A percentile compares a stretch with the other conserved stretches of the same genome.
Evolutionary conservation across 2,888 invertebrate species (phyloP).

Genomic region (Phortica okadai): DNA sequence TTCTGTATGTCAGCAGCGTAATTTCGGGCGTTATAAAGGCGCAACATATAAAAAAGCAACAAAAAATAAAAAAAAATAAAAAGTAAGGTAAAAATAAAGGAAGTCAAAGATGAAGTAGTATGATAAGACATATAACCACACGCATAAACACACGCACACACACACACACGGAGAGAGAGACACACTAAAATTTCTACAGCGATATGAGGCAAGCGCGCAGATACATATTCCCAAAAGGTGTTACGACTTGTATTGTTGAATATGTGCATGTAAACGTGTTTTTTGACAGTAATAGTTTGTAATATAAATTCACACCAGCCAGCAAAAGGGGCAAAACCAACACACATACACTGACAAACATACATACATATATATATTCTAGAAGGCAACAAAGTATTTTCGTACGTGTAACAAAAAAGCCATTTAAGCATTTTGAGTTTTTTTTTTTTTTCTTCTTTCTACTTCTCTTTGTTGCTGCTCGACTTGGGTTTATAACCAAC

Average conservation of each 20-base stretch:
- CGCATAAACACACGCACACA: background rate
- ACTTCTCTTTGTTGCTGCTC: background rate
- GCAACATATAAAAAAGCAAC: background rate
- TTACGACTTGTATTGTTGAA: constrained; percentile 18
- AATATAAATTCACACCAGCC: constrained; percentile 68
- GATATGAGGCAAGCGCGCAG: background rate
- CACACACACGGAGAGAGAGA: background rate
- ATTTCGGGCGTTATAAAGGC: background rate
- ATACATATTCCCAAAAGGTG: constrained; percentile 22
- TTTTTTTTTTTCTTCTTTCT: background rate
- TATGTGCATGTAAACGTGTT: constrained; percentile 58
- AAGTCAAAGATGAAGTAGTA: constrained; percentile 17
- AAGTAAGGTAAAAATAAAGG: background rate
- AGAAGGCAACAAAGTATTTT: constrained; percentile 67
- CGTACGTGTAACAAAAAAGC: constrained; percentile 71
- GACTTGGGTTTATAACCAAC: constrained; percentile 1
- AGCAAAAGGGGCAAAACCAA: constrained; percentile 55
- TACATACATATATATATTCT: constrained; percentile 2
- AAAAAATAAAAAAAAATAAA: background rate
- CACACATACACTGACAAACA: constrained; percentile 42
- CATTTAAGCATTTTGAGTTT: constrained; percentile 69
- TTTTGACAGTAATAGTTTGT: constrained; percentile 72
- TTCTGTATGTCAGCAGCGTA: constrained; percentile 16
- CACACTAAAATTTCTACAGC: background rate
- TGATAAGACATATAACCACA: background rate